Percentiles rank a stretch among this genome's conserved stretches.
Evolutionary conservation across 2,888 invertebrate species (phyloP).

Genomic region (Eupsilia transversa): DNA sequence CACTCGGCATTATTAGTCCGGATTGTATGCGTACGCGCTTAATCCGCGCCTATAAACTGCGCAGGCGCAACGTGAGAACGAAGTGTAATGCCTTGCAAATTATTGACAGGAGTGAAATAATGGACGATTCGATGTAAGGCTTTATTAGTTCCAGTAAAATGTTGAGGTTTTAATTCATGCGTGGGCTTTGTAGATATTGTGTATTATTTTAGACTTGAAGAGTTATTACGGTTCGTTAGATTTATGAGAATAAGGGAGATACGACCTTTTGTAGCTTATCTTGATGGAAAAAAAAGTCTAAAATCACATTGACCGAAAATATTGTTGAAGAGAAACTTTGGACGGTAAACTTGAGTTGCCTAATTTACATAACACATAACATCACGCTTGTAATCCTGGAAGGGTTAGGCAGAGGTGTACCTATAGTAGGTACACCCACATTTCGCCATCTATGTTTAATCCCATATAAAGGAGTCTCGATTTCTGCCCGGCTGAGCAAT

Average conservation of each 20-base stretch:
- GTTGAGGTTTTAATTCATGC: slow-evolving; percentile 57
- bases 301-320: background rate
- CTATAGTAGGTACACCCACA: too few relatives aligned
- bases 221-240: slow-evolving; percentile 16
- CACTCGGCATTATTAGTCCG: slow-evolving; percentile 43
- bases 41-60: slow-evolving; percentile 55
- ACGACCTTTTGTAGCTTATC: background rate
- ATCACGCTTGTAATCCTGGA: too few relatives aligned
- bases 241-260: slow-evolving; percentile 13
- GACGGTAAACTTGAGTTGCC: background rate
- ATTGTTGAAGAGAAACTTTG: background rate
- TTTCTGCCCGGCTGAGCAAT: too few relatives aligned
- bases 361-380: background rate
- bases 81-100: slow-evolving; percentile 60
- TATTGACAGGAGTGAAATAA: slow-evolving; percentile 63
- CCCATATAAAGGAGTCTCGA: too few relatives aligned
- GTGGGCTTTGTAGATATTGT: slow-evolving; percentile 54
- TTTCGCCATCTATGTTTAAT: too few relatives aligned
- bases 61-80: slow-evolving; percentile 52
- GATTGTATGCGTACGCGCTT: slow-evolving; percentile 57
- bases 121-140: slow-evolving; percentile 56
- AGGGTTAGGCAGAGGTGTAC: too few relatives aligned
- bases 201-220: slow-evolving; percentile 43
- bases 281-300: background rate
- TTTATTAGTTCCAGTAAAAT: slow-evolving; percentile 59